Conservation (phyloP, 1,140 invertebrate species). For the Planococcus citri region DNA sequence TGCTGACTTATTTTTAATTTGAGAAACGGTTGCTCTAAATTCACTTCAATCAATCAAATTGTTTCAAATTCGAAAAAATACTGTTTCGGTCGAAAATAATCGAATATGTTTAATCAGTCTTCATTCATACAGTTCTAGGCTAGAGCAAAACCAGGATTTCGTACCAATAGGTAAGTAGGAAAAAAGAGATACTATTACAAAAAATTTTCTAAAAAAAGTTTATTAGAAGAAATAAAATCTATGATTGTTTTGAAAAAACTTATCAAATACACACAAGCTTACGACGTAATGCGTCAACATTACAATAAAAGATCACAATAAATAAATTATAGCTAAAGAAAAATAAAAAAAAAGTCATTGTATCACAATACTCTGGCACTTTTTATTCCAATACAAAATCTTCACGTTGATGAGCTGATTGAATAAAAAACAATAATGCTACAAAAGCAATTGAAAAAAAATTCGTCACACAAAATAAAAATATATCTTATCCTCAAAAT, state of each 20-base stretch:
- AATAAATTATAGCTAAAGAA: not conserved
- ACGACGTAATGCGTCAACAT: not conserved
- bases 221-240: not conserved
- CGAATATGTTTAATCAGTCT: too few species aligned
- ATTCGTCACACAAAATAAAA: not conserved
- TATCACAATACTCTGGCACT: slow-evolving; percentile 2
- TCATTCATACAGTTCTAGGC: too few species aligned
- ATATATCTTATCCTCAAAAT: not conserved
- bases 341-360: not conserved
- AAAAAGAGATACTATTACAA: too few species aligned
- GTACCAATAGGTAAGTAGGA: too few species aligned
- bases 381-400: not conserved
- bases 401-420: not conserved
- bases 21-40: too few species aligned
- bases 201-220: not conserved
- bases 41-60: not conserved
- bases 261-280: not conserved
- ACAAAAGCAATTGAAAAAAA: too few species aligned
- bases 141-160: too few species aligned
- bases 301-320: not conserved
- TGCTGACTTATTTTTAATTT: too few species aligned
- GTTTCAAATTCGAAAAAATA: not conserved
- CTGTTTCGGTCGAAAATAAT: too few species aligned
- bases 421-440: too few species aligned
- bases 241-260: not conserved